Conservation (phyloP, 2,888 invertebrate species). For the Spisula subtruncata region DNA sequence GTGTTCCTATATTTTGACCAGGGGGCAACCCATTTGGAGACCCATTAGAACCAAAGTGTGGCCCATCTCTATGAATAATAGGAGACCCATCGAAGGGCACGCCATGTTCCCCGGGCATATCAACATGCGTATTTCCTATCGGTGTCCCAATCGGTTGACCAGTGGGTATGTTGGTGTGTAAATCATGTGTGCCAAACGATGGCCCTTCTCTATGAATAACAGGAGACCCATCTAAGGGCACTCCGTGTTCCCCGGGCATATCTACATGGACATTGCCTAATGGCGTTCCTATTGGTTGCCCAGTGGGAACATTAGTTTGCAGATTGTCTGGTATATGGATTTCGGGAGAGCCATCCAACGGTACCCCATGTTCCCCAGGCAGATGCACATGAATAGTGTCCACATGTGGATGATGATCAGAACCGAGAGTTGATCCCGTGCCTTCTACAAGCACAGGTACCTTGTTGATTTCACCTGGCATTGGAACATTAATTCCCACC, state of each 20-base stretch:
- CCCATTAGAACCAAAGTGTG: neutral
- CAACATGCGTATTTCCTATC: constrained; percentile 10
- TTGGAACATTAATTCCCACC: neutral
- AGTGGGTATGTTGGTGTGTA: neutral
- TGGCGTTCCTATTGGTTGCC: neutral
- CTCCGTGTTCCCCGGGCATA: constrained; percentile 42
- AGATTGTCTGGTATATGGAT: too few relatives aligned
- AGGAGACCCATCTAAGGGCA: constrained; percentile 29
- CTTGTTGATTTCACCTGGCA: neutral
- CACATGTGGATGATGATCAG: too few relatives aligned
- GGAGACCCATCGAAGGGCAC: neutral
- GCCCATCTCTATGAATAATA: neutral
- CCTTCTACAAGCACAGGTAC: constrained; percentile 38
- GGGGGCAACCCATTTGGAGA: neutral
- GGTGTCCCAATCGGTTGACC: neutral
- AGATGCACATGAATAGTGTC: too few relatives aligned
- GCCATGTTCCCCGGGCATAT: constrained; percentile 43
- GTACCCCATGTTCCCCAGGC: too few relatives aligned
- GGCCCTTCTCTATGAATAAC: constrained; percentile 40
- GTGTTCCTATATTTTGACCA: neutral
- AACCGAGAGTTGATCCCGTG: too few relatives aligned
- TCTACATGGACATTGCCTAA: constrained; percentile 40
- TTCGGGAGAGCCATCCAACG: too few relatives aligned
- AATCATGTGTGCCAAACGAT: neutral
- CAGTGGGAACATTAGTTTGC: too few relatives aligned